Base-by-base conservation (phyloP, 2,888 invertebrate species). In the Drosophila heteroneura region DNA sequence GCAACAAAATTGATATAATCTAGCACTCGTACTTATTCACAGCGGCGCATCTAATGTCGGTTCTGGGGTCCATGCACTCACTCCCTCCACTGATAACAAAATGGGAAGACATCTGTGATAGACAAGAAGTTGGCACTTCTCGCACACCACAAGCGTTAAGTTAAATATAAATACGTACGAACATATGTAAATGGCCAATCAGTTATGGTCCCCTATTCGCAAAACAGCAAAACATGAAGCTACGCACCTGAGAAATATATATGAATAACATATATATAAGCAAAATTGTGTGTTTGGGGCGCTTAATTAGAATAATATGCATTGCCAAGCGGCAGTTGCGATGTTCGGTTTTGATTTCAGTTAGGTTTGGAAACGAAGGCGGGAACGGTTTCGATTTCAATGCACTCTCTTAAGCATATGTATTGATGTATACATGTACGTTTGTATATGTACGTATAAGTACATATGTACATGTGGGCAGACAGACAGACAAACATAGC, bases 351-450 rank as follows among this genome's bases (percentile, higher is more conserved):
- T 74, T 74, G 72, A 84, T 70, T 85, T 80, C 73, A 70, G 53
- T 65, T 69, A 30, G 49, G 49, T 61, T 61, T 65, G 59, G 60
- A 35, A 37, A 28, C 47, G 49, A 64, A 51, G 52, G 16, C 16
- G 9, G 53, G 66, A 71, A 74, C 72, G 62, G 52, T 76, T 74
- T 79, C 77, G 78, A 66, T 75, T 80, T 82, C 65, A 74, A 47
- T 74, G 56, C 76, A 64, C 56, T 53, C 33, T 19, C 52, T 49
- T 44, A 59, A 39, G 19, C 59, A 53, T 47, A 37, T 44, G 14
- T 28, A 41, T 33, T 16, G 47, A 28, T 26, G 37, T 58, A 56
- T 58, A 49, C 9, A 49, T 51, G 33, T 28, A 39, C 30, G 19
- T 12, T n/a, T 14, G 32, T 33, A 7, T 19, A 28, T 57, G 32